Evolutionary conservation across 2,888 invertebrate species (phyloP).

Genomic region (Germaria angustata): DNA sequence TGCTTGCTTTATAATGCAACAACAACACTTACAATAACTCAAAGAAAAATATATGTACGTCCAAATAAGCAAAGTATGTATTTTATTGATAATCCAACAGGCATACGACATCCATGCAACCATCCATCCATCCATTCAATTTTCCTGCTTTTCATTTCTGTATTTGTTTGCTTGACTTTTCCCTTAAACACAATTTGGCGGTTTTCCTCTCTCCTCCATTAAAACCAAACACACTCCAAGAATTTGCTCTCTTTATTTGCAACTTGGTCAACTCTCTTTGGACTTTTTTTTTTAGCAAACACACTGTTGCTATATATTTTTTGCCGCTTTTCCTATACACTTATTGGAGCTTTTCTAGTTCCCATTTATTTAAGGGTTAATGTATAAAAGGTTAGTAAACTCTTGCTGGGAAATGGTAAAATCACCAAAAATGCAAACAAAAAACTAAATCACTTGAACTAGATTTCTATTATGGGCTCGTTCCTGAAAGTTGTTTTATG

Average conservation of each 20-base stretch:
- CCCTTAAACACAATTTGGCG: constrained; percentile 46
- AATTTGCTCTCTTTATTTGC: constrained; percentile 12
- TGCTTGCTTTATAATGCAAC: constrained; percentile 8
- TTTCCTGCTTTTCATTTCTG: constrained; percentile 53
- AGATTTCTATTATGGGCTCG: too few species aligned
- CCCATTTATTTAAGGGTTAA: constrained; percentile 1
- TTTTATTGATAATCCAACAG: neutral
- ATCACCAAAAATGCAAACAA: neutral
- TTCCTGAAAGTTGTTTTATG: too few species aligned
- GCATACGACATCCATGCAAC: constrained; percentile 9
- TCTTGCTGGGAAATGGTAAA: neutral
- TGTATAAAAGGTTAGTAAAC: neutral
- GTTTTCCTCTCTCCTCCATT: constrained; percentile 23
- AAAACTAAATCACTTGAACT: too few species aligned
- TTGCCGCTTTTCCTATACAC: constrained; percentile 64
- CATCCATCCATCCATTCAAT: constrained; percentile 42
- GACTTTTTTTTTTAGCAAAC: constrained; percentile 37
- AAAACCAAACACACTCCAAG: neutral
- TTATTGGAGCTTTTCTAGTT: constrained; percentile 33
- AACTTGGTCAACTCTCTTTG: constrained; percentile 18
- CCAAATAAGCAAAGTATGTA: constrained; percentile 4
- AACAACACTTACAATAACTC: constrained; percentile 15
- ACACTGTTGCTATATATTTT: constrained; percentile 63
- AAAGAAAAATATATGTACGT: neutral
- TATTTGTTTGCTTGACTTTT: constrained; percentile 34